phyloP scores from a whole-genome alignment of 2,797 vertebrate species.

The Vireo griseus region DNA sequence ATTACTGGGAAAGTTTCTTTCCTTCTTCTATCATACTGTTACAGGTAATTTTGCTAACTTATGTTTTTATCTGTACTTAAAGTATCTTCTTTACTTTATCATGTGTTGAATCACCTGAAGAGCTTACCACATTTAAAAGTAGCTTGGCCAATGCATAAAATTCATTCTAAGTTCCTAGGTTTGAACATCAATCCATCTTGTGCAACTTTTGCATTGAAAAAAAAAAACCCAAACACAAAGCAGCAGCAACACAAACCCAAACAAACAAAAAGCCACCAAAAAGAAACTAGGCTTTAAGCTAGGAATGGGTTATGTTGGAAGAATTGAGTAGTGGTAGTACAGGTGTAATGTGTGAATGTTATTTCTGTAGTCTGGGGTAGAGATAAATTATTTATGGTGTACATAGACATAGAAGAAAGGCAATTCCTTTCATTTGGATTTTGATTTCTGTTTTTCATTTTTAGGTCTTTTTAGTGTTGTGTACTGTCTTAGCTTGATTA shows the following conservation, averaged over 20 bases:
- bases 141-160: background rate
- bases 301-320: background rate
- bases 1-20: background rate
- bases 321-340: background rate
- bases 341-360: background rate
- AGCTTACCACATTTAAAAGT: background rate
- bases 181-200: background rate
- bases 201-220: background rate
- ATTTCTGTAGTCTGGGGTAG: background rate
- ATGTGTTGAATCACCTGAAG: background rate
- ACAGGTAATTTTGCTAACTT: background rate
- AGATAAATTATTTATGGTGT: background rate
- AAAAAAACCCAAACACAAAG: background rate
- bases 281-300: background rate
- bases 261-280: background rate
- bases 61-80: background rate
- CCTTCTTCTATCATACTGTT: fast-evolving
- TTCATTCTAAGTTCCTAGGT: background rate
- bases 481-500: background rate
- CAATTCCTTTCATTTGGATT: background rate
- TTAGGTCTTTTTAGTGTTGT: background rate
- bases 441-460: background rate
- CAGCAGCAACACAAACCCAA: background rate
- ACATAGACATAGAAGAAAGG: background rate
- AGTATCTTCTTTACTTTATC: background rate